These are phyloP conservation scores for Rhincodon typus DNA, from an alignment of 2,797 vertebrate species.

Conservation along the genomic window DNA sequence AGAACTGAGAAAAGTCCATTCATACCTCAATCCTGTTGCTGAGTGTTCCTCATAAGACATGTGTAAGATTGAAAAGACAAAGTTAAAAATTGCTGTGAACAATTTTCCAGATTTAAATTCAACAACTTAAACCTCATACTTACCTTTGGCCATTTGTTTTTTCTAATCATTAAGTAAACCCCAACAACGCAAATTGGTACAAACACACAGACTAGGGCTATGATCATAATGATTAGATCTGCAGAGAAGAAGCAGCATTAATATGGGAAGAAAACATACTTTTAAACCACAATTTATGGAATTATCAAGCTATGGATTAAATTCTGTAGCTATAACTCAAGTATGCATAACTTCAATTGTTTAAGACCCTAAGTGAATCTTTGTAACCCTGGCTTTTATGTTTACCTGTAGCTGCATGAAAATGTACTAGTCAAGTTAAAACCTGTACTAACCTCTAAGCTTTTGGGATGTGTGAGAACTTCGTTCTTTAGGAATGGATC, in stretches of 20 bases:
- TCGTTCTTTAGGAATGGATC: no score
- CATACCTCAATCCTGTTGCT: not conserved
- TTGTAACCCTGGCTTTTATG: no score
- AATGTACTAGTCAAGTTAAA: no score
- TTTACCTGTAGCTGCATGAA: no score
- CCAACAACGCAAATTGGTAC: not conserved
- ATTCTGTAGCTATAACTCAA: no score
- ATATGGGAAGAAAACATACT: no score
- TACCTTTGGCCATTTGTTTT: not conserved
- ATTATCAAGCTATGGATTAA: no score
- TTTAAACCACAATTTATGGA: no score
- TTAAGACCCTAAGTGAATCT: no score
- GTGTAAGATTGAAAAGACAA: not conserved
- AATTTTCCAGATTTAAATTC: not conserved
- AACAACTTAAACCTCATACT: not conserved
- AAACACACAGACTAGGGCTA: not conserved
- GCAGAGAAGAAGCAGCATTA: not conserved
- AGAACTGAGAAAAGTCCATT: not conserved
- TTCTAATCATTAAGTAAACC: not conserved
- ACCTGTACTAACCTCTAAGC: no score
- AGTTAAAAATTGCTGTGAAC: not conserved
- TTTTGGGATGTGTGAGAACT: no score
- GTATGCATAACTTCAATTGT: no score
- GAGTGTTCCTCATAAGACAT: not conserved
- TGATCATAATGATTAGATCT: rapidly evolving